Percentiles rank a stretch among this genome's conserved stretches.
phyloP scores from a whole-genome alignment of 2,888 invertebrate species.

The Lithophane leautieri region DNA sequence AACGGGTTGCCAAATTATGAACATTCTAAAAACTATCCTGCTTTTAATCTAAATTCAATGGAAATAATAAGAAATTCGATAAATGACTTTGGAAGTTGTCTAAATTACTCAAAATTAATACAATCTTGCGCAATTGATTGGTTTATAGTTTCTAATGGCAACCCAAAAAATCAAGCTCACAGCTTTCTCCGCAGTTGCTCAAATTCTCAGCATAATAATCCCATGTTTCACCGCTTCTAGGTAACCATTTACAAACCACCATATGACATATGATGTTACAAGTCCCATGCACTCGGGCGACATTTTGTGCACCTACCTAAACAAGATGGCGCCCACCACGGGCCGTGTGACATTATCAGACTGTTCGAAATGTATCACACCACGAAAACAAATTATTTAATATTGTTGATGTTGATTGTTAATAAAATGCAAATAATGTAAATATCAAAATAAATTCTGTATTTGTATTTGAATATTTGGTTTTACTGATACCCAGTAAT shows the following conservation, averaged over 20 bases:
- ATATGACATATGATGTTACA: constrained; percentile 82
- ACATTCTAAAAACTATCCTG: constrained; percentile 37
- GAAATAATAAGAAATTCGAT: constrained; percentile 27
- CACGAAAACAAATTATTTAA: constrained; percentile 91
- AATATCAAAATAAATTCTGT: constrained; percentile 93
- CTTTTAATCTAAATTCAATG: constrained; percentile 32
- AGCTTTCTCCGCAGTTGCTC: constrained; percentile 89
- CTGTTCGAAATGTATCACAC: constrained; percentile 88
- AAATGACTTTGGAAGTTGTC: constrained; percentile 33
- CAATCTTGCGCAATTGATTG: constrained; percentile 18
- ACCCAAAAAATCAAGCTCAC: constrained; percentile 85
- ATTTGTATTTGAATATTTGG: constrained; percentile 92
- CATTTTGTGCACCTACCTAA: constrained; percentile 71
- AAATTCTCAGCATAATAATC: constrained; percentile 80
- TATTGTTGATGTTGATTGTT: constrained; percentile 95
- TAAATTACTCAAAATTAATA: constrained; percentile 24
- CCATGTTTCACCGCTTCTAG: constrained; percentile 87
- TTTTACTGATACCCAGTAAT: constrained; percentile 65
- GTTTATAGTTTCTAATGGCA: constrained; percentile 73
- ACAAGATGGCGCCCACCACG: constrained; percentile 73
- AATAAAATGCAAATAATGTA: constrained; percentile 94
- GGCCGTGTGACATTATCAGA: constrained; percentile 83
- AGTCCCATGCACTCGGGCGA: constrained; percentile 71
- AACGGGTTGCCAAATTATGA: constrained; percentile 79
- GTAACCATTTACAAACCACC: constrained; percentile 81